Evolutionary conservation across 2,113 vertebrate species (phyloP).

Genomic region (Varanus komodoensis): DNA sequence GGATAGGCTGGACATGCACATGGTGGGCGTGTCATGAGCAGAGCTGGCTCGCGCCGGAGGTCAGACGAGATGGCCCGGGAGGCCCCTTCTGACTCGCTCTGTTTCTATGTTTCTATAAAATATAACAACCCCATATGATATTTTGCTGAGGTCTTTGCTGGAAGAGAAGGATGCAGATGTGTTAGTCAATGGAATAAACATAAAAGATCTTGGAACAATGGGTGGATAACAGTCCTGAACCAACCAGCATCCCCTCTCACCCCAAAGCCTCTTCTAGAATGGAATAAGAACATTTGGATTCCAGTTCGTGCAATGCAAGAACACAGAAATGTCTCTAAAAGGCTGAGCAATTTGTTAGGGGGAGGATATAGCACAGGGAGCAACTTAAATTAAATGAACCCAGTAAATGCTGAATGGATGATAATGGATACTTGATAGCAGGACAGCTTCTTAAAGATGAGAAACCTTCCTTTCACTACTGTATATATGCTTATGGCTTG

Average conservation of each 20-base stretch:
- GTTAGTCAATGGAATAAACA: neutral
- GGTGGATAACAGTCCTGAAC: neutral
- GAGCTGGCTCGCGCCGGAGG: too few species aligned
- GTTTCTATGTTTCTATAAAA: too few species aligned
- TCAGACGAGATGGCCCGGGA: too few species aligned
- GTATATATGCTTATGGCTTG: constrained; percentile 69
- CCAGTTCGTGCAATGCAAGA: neutral
- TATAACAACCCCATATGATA: neutral
- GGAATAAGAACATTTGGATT: neutral
- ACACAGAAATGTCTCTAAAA: constrained; percentile 35
- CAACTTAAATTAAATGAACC: constrained; percentile 59
- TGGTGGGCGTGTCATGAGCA: too few species aligned
- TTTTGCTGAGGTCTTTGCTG: neutral
- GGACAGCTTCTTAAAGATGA: constrained; percentile 62
- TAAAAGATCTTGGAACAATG: neutral
- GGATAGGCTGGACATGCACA: too few species aligned
- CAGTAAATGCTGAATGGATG: constrained; percentile 65
- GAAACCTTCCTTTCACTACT: constrained; percentile 61
- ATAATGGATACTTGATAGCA: constrained; percentile 66
- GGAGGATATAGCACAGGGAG: constrained; percentile 40
- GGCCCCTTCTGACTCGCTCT: too few species aligned
- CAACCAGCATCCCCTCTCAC: accelerated
- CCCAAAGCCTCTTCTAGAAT: neutral
- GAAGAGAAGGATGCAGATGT: neutral
- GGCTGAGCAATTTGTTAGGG: constrained; percentile 30